Base-by-base conservation (phyloP, 2,797 vertebrate genomes). In the Xenops minutus region DNA sequence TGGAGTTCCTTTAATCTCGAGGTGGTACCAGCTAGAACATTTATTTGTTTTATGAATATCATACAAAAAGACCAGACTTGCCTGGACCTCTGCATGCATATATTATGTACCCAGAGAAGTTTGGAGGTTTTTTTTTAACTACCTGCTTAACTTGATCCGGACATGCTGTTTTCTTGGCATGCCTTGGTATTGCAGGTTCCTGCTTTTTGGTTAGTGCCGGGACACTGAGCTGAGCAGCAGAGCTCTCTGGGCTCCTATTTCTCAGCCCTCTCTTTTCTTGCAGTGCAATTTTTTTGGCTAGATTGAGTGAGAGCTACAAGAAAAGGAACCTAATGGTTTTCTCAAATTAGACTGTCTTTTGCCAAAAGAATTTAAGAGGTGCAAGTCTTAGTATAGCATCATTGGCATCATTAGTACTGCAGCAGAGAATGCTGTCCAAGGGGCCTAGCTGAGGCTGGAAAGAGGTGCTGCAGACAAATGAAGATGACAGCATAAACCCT, bases 321-420 rank as follows among this genome's bases (percentile, higher is more conserved):
- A 85, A 87, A 61, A 75, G 39, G 61, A 49, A 85, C 79, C 7
- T 85, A 85, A 66, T 76, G 87, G 43, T 73, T 92, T 77, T 93
- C 5, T 3, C 85, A 92, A 71, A 88, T 94, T 66, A 92, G 79
- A 18, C 27, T 81, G 10, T 37, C 79, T 86, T 95, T 82, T 94
- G 96, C 87, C 85, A 95, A 61, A 77, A 63, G n/a, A 62, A 62
- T 80, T 85, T 44, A 78, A 67, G 91, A 75, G 72, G 58, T 80
- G 32, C 22, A 1, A 39, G 51, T 56, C 55, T 92, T 46, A 56
- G 43, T 51, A 2, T 5, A 85, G 51, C 59, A 59, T 48, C 36
- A 15, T 77, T 93, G 94, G 87, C 89, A 89, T 68, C 6, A 1
- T 72, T 32, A 61, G 49, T 54, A 3, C 93, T 83, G 93, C 87